Evolutionary conservation across 2,888 invertebrate genomes (phyloP), one percentile per base, ranked within the genome.

Genomic region (Quadroppia sp.): DNA sequence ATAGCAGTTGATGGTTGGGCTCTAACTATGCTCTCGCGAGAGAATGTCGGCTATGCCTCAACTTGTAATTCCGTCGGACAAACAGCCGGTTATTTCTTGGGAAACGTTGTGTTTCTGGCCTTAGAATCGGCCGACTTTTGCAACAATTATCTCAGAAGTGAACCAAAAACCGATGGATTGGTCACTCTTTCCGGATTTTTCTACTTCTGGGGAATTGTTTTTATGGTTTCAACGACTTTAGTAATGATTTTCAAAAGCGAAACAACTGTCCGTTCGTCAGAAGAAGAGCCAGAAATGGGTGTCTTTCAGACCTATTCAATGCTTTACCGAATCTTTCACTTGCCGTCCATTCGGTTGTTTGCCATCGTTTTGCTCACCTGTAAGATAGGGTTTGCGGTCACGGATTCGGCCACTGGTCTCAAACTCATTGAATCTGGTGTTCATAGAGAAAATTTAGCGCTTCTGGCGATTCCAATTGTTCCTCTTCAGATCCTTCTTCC

Each of bases 1-100:
- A 97, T 99, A 80, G 98, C 96, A 20, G 98, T 99, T 0, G 99
- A 99, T 85, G 99, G 99, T 28, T 99, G 99, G 99, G 99, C 99
- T 0, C 85, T 99, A 15, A 99, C 98, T 0, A 99, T 99, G 95
- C 85, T 99, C 1, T 92, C 94, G 80, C 90, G 91, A 79, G 86
- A 89, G 79, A 99, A 99, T 84, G 95, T 99, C 4, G 95, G 94
- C 1, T 95, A 98, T 85, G 98, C 99, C 0, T 98, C 98, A 1
- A 99, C 98, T 0, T 99, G 99, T 81, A 99, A 99, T 81, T 92
- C 93, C 79, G 94, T 99, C 0, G 99, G 99, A 2, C 99, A 99
- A 85, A 98, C 97, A 0, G 92, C 95, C 48, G 98, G 99, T 0
- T 97, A 91, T 82, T 97, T 98, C 81, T 85, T 99, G 1, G 97